phyloP scores from a whole-genome alignment of 2,888 invertebrate genomes.

The Papilio protenor region DNA sequence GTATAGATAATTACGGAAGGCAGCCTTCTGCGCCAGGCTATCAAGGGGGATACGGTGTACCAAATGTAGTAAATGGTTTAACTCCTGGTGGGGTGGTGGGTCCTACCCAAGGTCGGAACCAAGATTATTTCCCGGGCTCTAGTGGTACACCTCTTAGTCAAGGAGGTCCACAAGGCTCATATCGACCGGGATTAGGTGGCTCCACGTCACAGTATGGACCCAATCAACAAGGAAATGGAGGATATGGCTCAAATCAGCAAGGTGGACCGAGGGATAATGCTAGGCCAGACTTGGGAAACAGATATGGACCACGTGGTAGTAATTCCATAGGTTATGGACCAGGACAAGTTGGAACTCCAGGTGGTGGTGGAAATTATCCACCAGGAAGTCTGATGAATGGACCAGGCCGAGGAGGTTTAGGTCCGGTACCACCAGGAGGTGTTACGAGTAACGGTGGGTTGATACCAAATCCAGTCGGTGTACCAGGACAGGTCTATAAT shows the following conservation, averaged over 20 bases:
- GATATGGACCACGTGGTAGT: slow-evolving; percentile 27
- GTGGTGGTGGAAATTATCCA: slow-evolving; percentile 22
- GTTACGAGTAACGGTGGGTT: background rate
- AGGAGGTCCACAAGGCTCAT: slow-evolving; percentile 15
- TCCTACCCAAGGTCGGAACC: background rate
- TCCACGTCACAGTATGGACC: slow-evolving; percentile 20
- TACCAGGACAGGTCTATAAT: slow-evolving; percentile 22
- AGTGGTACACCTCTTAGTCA: slow-evolving; percentile 47
- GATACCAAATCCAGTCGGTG: slow-evolving; percentile 17
- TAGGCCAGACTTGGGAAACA: slow-evolving; percentile 19
- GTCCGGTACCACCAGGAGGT: slow-evolving; percentile 11
- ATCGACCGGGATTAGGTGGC: slow-evolving; percentile 14
- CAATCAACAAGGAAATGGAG: slow-evolving; percentile 42
- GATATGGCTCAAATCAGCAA: slow-evolving; percentile 36
- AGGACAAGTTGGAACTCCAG: slow-evolving; percentile 21
- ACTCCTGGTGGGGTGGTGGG: slow-evolving; percentile 25
- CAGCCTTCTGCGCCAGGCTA: background rate
- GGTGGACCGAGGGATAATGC: background rate
- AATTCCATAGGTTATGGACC: slow-evolving; percentile 32
- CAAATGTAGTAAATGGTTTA: slow-evolving; percentile 21
- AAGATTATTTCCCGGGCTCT: slow-evolving; percentile 38
- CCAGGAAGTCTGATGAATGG: slow-evolving; percentile 30
- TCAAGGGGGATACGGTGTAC: slow-evolving; percentile 12
- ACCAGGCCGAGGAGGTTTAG: background rate
- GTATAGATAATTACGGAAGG: slow-evolving; percentile 30